Conservation (phyloP, 2,113 vertebrate genomes). For the Mugil cephalus region DNA sequence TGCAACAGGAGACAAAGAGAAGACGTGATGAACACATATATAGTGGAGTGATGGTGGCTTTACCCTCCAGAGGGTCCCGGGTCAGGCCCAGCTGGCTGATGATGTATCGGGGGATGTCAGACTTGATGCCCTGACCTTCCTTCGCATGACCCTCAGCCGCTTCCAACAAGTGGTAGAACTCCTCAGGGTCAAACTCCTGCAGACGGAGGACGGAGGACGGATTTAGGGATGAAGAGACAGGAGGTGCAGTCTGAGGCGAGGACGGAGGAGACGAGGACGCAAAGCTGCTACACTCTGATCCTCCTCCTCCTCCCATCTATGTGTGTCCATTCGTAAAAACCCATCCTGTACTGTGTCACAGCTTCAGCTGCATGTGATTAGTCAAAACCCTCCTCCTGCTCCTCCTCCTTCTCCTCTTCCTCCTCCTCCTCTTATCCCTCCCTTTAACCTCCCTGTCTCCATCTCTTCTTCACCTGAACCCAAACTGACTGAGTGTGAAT, state of each 20-base stretch:
- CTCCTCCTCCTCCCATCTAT: conserved; percentile 9
- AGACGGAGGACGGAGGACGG: not conserved
- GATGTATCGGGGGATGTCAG: conserved; percentile 96
- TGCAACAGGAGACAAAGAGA: not conserved
- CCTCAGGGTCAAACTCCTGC: conserved; percentile 98
- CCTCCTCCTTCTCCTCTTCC: not conserved
- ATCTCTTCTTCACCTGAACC: not conserved
- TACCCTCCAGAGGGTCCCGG: conserved; percentile 96
- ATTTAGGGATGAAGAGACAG: not conserved
- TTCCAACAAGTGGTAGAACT: conserved; percentile 97
- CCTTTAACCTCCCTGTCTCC: not conserved
- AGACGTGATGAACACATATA: no score
- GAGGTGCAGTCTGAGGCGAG: not conserved
- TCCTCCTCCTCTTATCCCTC: conserved; percentile 14
- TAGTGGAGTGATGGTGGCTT: not conserved
- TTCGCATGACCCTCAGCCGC: conserved; percentile 98
- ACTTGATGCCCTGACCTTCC: conserved; percentile 97
- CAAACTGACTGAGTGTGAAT: not conserved
- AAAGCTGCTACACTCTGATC: not conserved
- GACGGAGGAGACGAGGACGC: not conserved
- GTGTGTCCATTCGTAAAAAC: conserved; percentile 45
- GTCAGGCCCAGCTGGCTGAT: conserved; percentile 98
- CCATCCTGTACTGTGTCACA: conserved; percentile 33
- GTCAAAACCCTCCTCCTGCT: conserved; percentile 35
- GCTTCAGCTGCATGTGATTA: conserved; percentile 42